Base-by-base conservation (phyloP, 1,140 invertebrate genomes). In the Polyergus mexicanus region DNA sequence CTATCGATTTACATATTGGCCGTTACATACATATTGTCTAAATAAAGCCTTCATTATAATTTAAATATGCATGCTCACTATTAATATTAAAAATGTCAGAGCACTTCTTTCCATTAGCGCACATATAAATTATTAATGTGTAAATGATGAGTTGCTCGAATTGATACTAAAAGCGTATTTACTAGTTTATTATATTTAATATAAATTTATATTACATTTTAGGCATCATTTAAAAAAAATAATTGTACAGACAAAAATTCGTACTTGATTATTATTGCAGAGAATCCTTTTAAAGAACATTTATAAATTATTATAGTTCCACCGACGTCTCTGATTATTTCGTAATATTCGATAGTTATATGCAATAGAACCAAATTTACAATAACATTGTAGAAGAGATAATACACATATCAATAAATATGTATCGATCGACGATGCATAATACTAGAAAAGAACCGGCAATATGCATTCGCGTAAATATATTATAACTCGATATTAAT, bases 361-460 rank as follows among this genome's bases (percentile, higher is more conserved):
- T 44, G 66, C 66, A 72, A 81, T 74, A 25, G 51, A 72, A 19
- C 38, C 38, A 47, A 47, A 83, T 83, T 83, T 83, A 74, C 54
- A 83, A 47, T 72, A 81, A 72, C 51, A n/a, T 80, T 69, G 51
- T 83, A 25, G 68, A 62, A 83, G 72, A 83, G 60, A 62, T 83
- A 62, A 72, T 83, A 71, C 58, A 83, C 11, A 10, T 28, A 19
- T 0, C 68, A 62, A 83, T 44, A 41, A 47, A 72, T 51, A 51
- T 35, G 38, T 74, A 44, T 74, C 13, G 44, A 74, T 68, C 38
- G 54, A 11, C 28, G 6, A 10, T 69, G 35, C 10, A 41, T 69
- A 69, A 80, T 56, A 16, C n/a, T 19, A 51, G 44, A 78, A 62
- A 41, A 44, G 62, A 60, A 44, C n/a, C 38, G 32, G 35, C 35